Percentiles rank a stretch among this genome's conserved stretches.
These are phyloP conservation scores for Listronotus oregonensis DNA, from an alignment of 1,140 invertebrate genomes.

Conservation along the genomic window DNA sequence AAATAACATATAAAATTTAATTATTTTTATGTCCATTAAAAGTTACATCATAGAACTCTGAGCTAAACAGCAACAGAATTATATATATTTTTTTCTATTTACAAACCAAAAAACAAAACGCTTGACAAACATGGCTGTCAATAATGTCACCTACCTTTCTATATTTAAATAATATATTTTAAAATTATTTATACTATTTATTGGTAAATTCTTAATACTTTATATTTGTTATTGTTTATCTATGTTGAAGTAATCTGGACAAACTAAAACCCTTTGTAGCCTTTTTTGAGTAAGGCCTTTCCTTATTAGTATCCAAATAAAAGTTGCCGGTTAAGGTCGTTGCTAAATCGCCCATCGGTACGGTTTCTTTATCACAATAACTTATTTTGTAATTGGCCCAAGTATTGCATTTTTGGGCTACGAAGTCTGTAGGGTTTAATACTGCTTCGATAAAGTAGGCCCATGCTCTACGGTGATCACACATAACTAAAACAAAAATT, in stretches of 20 bases:
- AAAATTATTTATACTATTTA: too few species aligned
- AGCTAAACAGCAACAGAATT: too few species aligned
- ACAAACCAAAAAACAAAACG: too few species aligned
- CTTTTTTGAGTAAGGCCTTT: slow-evolving; percentile 52
- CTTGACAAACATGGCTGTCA: too few species aligned
- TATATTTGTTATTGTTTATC: too few species aligned
- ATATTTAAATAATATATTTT: too few species aligned
- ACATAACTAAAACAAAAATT: slow-evolving; percentile 62
- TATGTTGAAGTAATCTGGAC: slow-evolving; percentile 3
- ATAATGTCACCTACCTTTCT: too few species aligned
- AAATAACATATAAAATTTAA: too few species aligned
- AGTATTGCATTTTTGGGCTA: slow-evolving; percentile 59
- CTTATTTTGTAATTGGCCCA: slow-evolving; percentile 34
- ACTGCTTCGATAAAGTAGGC: slow-evolving; percentile 73
- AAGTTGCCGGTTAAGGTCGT: slow-evolving; percentile 62
- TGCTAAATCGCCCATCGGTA: slow-evolving; percentile 65
- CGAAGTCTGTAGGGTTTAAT: slow-evolving; percentile 66
- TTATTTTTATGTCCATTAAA: too few species aligned
- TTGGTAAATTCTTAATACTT: too few species aligned
- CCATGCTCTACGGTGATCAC: slow-evolving; percentile 76
- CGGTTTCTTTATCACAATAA: slow-evolving; percentile 50
- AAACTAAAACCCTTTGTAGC: slow-evolving; percentile 1
- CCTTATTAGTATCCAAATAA: slow-evolving; percentile 65
- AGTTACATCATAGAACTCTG: too few species aligned
- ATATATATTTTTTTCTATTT: too few species aligned